Conservation (phyloP, 2,888 invertebrate species). For the Poecilobothrus nobilitatus region DNA sequence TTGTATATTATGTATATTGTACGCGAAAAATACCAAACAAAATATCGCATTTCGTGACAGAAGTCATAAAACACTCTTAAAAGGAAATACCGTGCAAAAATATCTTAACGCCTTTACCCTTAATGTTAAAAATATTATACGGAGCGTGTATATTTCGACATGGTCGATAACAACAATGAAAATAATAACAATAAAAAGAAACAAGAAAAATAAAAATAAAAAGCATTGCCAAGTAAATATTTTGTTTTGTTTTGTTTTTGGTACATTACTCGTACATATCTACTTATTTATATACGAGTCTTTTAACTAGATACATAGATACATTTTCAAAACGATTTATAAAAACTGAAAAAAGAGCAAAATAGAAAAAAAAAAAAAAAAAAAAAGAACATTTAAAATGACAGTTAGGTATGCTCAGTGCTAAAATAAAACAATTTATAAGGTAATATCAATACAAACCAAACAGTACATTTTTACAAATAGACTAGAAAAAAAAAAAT, state of each 20-base stretch:
- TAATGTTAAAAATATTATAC: neutral
- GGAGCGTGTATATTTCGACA: neutral
- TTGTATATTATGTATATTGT: too few species aligned
- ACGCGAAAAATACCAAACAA: neutral
- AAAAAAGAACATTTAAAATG: neutral
- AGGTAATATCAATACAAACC: neutral
- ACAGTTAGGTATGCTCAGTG: neutral
- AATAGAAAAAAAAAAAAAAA: neutral
- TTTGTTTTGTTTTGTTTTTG: too few species aligned
- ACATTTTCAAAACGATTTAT: neutral
- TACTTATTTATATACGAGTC: too few species aligned
- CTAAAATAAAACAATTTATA: neutral
- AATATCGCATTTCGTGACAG: neutral
- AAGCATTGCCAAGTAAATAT: too few species aligned
- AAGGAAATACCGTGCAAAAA: conserved; percentile 6
- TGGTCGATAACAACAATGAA: neutral
- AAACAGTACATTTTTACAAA: neutral
- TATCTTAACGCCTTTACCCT: conserved; percentile 3
- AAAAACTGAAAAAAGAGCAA: neutral
- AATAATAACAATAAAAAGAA: too few species aligned
- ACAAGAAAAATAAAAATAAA: too few species aligned
- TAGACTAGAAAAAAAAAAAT: too few species aligned
- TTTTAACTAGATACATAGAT: too few species aligned
- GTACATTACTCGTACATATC: too few species aligned
- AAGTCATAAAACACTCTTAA: neutral